These are phyloP conservation scores for Aradophagus sp. DNA, from an alignment of 1,140 invertebrate genomes.

Conservation along the genomic window DNA sequence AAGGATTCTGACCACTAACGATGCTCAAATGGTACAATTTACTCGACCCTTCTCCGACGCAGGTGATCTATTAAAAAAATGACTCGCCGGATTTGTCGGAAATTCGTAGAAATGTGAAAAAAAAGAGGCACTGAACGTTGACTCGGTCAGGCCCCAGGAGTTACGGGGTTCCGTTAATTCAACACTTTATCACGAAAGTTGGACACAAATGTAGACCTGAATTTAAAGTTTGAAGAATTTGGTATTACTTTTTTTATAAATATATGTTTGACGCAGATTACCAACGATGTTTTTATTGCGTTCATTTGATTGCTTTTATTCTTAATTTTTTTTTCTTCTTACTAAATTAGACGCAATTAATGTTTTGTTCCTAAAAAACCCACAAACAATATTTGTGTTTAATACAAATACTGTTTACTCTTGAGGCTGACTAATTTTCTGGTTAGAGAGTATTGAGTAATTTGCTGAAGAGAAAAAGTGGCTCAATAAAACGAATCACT, in stretches of 20 bases:
- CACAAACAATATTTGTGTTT: no score
- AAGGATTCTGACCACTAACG: slow-evolving; percentile 35
- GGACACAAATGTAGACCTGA: slow-evolving; percentile 15
- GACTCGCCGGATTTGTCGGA: slow-evolving; percentile 32
- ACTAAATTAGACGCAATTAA: no score
- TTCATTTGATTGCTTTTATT: no score
- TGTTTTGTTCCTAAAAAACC: no score
- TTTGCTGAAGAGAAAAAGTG: no score
- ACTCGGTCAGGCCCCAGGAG: slow-evolving; percentile 12
- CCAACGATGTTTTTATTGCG: no score
- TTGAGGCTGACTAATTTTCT: no score
- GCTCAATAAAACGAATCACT: no score
- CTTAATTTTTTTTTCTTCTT: no score
- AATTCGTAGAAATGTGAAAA: slow-evolving; percentile 45
- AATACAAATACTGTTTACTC: no score
- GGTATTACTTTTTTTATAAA: slow-evolving; percentile 14
- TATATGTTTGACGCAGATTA: slow-evolving; percentile 3
- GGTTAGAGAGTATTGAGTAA: no score
- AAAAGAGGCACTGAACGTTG: slow-evolving; percentile 15
- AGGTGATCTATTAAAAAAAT: slow-evolving; percentile 59
- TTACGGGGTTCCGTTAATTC: slow-evolving; percentile 35
- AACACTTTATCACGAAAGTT: slow-evolving; percentile 30
- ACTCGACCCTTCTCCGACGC: slow-evolving; percentile 33
- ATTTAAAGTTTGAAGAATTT: slow-evolving; percentile 17
- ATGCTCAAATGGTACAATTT: slow-evolving; percentile 38